A percentile compares a stretch with the other conserved stretches of the same genome.
Conservation (phyloP, 2,888 invertebrate species). For the Epinotia demarniana region DNA sequence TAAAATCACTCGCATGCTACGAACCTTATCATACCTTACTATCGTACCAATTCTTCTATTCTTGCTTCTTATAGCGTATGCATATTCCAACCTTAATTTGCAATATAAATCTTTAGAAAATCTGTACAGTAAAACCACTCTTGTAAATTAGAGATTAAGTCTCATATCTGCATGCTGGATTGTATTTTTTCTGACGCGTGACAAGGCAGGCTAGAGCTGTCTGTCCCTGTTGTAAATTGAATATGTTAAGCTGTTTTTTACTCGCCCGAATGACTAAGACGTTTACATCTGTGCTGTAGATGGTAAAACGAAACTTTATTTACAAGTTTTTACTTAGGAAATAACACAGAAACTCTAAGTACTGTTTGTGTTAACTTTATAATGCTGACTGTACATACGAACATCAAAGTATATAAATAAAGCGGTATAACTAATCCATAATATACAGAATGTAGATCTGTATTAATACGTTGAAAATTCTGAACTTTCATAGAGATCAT, state of each 20-base stretch:
- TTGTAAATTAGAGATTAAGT: constrained; percentile 7
- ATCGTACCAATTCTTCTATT: neutral
- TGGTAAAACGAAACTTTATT: constrained; percentile 1
- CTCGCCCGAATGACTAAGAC: constrained; percentile 51
- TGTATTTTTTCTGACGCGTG: constrained; percentile 25
- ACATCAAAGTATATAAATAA: too few species aligned
- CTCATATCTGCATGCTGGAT: constrained; percentile 16
- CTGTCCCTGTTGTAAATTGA: constrained; percentile 62
- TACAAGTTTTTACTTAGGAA: neutral
- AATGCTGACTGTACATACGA: too few species aligned
- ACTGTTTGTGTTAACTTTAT: too few species aligned
- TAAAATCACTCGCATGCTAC: neutral
- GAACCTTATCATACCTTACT: neutral
- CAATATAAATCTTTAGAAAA: neutral
- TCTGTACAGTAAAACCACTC: neutral
- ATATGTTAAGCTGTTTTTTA: constrained; percentile 72
- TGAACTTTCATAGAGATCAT: neutral
- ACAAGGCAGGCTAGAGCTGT: constrained; percentile 49
- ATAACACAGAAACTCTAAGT: neutral
- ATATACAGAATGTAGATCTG: too few species aligned
- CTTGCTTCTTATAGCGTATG: constrained; percentile 14
- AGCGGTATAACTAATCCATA: too few species aligned
- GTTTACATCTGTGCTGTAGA: neutral
- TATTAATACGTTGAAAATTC: too few species aligned
- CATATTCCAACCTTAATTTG: constrained; percentile 19